Percentiles rank a stretch among this genome's conserved stretches.
These are phyloP conservation scores for Eupithecia abbreviata DNA, from an alignment of 2,888 invertebrate species.

Conservation along the genomic window DNA sequence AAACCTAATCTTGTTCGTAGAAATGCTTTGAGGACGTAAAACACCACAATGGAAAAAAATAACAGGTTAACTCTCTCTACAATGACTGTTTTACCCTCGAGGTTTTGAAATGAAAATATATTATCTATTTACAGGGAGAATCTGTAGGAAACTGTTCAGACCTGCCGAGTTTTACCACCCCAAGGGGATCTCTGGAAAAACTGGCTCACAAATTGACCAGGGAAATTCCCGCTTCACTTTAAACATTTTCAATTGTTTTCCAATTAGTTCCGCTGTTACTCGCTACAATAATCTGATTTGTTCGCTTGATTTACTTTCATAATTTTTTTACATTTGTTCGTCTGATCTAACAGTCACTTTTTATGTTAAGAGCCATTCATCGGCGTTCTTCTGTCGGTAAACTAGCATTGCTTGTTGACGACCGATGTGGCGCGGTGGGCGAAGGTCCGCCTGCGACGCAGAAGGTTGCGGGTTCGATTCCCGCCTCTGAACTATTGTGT, in stretches of 20 bases:
- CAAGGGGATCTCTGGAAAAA: constrained; percentile 28
- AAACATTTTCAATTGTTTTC: constrained; percentile 35
- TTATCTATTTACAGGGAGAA: constrained; percentile 31
- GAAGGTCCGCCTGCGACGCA: too few species aligned
- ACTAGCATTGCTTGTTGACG: too few species aligned
- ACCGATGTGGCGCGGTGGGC: too few species aligned
- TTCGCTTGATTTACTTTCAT: constrained; percentile 9
- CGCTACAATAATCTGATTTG: constrained; percentile 23
- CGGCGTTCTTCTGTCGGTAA: too few species aligned
- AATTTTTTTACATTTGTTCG: neutral
- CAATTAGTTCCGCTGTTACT: constrained; percentile 34
- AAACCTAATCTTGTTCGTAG: neutral
- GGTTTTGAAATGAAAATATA: constrained; percentile 34
- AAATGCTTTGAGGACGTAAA: neutral
- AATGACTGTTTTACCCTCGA: constrained; percentile 12
- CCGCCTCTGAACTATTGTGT: too few species aligned
- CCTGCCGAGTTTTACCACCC: constrained; percentile 30
- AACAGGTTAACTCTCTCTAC: constrained; percentile 16
- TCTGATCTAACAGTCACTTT: too few species aligned
- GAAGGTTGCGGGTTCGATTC: too few species aligned
- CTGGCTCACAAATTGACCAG: constrained; percentile 36
- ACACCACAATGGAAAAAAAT: constrained; percentile 6
- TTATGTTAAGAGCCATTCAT: too few species aligned
- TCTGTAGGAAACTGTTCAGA: constrained; percentile 33
- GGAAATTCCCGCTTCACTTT: constrained; percentile 32